Evolutionary conservation across 2,797 vertebrate species (phyloP).

Genomic region (Ispidina picta): DNA sequence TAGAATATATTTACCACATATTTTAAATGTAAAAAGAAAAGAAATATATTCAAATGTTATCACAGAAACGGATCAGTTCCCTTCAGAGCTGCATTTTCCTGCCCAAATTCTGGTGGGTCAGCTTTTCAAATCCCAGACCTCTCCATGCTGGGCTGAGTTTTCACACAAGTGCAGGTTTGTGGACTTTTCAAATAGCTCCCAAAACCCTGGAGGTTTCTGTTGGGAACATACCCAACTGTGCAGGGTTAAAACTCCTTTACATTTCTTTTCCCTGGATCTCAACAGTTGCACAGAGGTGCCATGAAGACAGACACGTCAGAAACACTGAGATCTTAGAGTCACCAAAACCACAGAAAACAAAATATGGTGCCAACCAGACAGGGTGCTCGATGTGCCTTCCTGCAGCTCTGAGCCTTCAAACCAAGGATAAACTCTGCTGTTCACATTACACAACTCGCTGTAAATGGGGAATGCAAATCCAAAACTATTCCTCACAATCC

Average conservation of each 20-base stretch:
- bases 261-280: background rate
- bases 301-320: background rate
- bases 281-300: background rate
- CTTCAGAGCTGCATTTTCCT: background rate
- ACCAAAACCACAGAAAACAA: background rate
- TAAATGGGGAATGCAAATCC: background rate
- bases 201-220: background rate
- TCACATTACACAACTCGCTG: background rate
- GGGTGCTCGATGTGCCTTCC: background rate
- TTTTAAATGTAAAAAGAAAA: background rate
- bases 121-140: background rate
- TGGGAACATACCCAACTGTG: background rate
- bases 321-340: background rate
- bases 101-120: background rate
- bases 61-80: background rate
- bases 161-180: background rate
- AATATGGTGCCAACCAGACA: background rate
- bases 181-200: background rate
- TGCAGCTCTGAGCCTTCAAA: background rate
- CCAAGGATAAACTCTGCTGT: background rate
- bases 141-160: background rate
- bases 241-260: background rate
- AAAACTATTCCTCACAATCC: slow-evolving; percentile 22
- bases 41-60: background rate
- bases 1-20: background rate